Evolutionary conservation across 2,113 vertebrate genomes (phyloP).

Genomic region (Sula dactylatra): DNA sequence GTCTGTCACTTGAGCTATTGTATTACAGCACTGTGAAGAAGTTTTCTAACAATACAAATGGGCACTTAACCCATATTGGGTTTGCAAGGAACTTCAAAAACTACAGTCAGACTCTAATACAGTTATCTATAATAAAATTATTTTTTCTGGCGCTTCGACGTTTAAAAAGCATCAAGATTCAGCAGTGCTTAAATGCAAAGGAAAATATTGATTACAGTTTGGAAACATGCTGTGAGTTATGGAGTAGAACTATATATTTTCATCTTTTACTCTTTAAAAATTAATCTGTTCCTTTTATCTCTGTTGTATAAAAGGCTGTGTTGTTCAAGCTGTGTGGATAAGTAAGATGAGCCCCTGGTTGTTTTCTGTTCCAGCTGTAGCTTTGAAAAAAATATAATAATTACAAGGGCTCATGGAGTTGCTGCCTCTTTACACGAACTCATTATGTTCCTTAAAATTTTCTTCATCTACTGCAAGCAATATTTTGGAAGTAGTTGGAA

Average conservation of each 20-base stretch:
- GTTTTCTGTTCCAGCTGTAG: neutral
- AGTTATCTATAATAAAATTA: neutral
- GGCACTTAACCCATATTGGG: neutral
- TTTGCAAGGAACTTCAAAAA: neutral
- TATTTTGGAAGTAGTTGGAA: neutral
- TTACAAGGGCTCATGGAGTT: neutral
- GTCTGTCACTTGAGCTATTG: neutral
- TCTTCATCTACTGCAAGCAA: neutral
- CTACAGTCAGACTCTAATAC: neutral
- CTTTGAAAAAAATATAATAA: neutral
- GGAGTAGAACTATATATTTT: slow-evolving; percentile 17
- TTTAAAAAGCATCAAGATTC: neutral
- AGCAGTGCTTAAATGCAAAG: slow-evolving; percentile 3
- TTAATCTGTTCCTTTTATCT: slow-evolving; percentile 12
- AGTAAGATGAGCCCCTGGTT: neutral
- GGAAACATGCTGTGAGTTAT: neutral
- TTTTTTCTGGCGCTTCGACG: neutral
- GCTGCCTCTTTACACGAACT: neutral
- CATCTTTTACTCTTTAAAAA: slow-evolving; percentile 47
- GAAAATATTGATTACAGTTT: slow-evolving; percentile 27
- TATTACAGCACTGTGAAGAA: neutral
- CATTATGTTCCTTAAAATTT: neutral
- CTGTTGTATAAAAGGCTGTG: neutral
- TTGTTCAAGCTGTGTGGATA: neutral
- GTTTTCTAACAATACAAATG: neutral